Conservation (phyloP, 2,113 vertebrate species). For the Elgaria multicarinata region DNA sequence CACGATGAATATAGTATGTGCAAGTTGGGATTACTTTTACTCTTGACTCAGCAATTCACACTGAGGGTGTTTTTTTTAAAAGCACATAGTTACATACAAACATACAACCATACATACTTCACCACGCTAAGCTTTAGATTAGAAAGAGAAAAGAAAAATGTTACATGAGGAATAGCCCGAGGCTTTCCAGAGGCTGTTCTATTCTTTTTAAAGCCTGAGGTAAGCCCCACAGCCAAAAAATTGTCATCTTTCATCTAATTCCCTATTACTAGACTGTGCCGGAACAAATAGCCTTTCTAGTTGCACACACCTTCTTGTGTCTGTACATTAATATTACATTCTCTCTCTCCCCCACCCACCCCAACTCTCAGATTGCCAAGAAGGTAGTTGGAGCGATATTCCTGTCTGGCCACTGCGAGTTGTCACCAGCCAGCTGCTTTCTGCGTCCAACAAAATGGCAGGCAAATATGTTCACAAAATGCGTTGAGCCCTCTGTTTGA, state of each 20-base stretch:
- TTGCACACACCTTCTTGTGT: fast-evolving
- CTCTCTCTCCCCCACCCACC: neutral
- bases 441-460: conserved; percentile 63
- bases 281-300: conserved; percentile 38
- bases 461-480: conserved; percentile 70
- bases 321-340: neutral
- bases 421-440: conserved; percentile 50
- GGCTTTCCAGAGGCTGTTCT: conserved; percentile 50
- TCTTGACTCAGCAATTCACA: conserved; percentile 40
- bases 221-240: conserved; percentile 54
- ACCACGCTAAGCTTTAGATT: conserved; percentile 36
- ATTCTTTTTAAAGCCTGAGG: conserved; percentile 50
- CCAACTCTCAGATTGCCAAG: conserved; percentile 13
- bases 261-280: neutral
- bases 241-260: conserved; percentile 43
- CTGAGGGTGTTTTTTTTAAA: neutral
- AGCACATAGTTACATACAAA: conserved; percentile 29
- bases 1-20: fast-evolving
- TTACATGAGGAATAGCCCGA: conserved; percentile 39
- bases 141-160: conserved; percentile 29
- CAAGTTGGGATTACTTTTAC: fast-evolving
- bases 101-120: neutral
- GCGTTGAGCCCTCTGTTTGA: conserved; percentile 68
- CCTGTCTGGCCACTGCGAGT: conserved; percentile 49
- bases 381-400: neutral